phyloP scores from a whole-genome alignment of 92 coral and sea anemone genomes.

The Bergia puertoricense region DNA sequence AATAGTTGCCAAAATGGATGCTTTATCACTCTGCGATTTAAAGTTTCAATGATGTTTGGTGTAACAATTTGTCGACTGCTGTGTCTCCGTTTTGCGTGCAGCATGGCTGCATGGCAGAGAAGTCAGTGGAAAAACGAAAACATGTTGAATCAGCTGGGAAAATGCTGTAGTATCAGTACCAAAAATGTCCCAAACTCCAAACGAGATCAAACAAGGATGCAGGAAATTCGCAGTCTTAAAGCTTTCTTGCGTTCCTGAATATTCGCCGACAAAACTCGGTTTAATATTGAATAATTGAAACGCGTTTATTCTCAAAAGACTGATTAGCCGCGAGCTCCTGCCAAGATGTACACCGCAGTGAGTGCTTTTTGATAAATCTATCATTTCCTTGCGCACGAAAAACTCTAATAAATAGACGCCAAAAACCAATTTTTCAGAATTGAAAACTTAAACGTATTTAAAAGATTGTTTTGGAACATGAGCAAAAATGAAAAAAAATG shows the following conservation, averaged over 20 bases:
- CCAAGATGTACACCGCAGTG: background rate
- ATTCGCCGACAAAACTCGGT: background rate
- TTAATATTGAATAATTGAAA: conserved; percentile 3
- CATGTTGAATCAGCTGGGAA: background rate
- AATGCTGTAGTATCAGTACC: too few species aligned
- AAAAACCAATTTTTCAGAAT: background rate
- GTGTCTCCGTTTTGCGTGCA: background rate
- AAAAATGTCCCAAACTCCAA: background rate
- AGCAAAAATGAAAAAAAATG: background rate
- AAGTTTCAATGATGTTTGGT: background rate
- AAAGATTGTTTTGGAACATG: background rate
- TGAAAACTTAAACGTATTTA: background rate
- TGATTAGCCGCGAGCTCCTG: background rate
- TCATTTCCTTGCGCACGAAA: background rate
- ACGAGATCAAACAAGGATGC: background rate
- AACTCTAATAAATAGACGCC: background rate
- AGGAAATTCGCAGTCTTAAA: too few species aligned
- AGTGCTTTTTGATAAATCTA: background rate
- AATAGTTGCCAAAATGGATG: background rate
- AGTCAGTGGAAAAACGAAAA: background rate
- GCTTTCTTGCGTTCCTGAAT: background rate
- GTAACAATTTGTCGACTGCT: background rate
- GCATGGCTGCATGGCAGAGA: background rate
- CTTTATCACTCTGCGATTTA: background rate
- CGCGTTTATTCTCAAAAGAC: background rate